A percentile compares a stretch with the other conserved stretches of the same genome.
Evolutionary conservation across 1,140 invertebrate genomes (phyloP).

Genomic region (Pseudomyrmex dendroicus): DNA sequence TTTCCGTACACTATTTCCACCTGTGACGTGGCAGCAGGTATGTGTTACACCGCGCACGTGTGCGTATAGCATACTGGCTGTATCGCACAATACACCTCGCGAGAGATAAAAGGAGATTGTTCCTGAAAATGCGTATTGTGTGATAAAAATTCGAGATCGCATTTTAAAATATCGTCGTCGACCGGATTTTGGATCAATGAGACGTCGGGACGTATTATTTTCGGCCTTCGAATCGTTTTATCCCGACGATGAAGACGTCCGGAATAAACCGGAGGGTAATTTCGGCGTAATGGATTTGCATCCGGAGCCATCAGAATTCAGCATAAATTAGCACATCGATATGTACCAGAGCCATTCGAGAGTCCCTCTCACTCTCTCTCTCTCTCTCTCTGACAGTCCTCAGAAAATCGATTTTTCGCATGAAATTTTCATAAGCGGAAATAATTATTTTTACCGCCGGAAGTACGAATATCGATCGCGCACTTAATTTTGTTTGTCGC

Average conservation of each 20-base stretch:
- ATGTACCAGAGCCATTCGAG: constrained; percentile 14
- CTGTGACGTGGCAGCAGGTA: neutral
- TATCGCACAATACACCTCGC: neutral
- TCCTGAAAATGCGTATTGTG: constrained; percentile 14
- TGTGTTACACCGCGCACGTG: neutral
- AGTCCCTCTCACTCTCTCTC: too few species aligned
- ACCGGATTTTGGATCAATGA: neutral
- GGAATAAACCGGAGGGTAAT: constrained; percentile 34
- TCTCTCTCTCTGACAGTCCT: neutral
- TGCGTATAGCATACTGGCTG: too few species aligned
- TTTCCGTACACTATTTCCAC: constrained; percentile 33
- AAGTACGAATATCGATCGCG: neutral
- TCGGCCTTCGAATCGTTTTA: constrained; percentile 12
- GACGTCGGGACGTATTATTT: constrained; percentile 32
- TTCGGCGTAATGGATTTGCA: neutral
- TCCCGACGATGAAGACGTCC: neutral
- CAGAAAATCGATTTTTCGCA: constrained; percentile 14
- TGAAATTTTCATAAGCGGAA: neutral
- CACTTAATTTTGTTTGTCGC: neutral
- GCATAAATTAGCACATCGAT: constrained; percentile 45
- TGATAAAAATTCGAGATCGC: constrained; percentile 8
- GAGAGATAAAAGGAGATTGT: neutral
- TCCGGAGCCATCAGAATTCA: constrained; percentile 21
- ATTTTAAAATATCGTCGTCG: constrained; percentile 29
- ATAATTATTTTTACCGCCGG: neutral